Base-by-base conservation (phyloP, 2,113 vertebrate species). In the Coptodon rendalli region DNA sequence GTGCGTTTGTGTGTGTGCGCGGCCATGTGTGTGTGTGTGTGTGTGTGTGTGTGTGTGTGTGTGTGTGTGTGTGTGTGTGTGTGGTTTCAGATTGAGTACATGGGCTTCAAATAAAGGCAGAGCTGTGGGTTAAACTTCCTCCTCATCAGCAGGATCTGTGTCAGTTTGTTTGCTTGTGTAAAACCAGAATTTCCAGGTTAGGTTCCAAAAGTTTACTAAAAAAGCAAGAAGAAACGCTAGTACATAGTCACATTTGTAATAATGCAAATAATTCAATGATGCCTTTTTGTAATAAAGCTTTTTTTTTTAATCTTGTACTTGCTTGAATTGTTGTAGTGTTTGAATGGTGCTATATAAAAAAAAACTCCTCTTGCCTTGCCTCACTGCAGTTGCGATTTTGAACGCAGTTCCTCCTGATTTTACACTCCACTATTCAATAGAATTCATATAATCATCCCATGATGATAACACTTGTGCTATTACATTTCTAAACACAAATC, bases 51-150 rank as follows among this genome's bases (percentile, higher is more conserved):
- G 53, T 88, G 45, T 57, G 50, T 66, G 16, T 50, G 36, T 86
- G 66, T 53, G 22, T 85, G 53, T 68, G 31, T 59, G 9, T 52
- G 19, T 84, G 50, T 89, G 84, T 87, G 68, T 80, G 53, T 88
- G 45, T 85, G 53, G 54, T 89, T 93, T 90, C 71, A 73, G 61
- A 79, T 88, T 91, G 88, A 88, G 78, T 91, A 36, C 81, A 88
- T 84, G 59, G 91, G 81, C 79, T 83, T 93, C 13, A 87, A 86
- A 89, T 85, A 56, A 82, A 85, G 36, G 68, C 89, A 83, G 36
- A 81, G 59, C 84, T 87, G 86, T 90, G 66, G 92, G 80, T 90
- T 83, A n/a, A 59, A 85, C 89, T 81, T 88, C 87, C 81, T 89
- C 82, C 9, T 78, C 68, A 54, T 80, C 80, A 81, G 73, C 10